Percentiles rank a stretch among this genome's conserved stretches.
phyloP scores from a whole-genome alignment of 2,797 vertebrate species.

The Eospalax fontanierii region DNA sequence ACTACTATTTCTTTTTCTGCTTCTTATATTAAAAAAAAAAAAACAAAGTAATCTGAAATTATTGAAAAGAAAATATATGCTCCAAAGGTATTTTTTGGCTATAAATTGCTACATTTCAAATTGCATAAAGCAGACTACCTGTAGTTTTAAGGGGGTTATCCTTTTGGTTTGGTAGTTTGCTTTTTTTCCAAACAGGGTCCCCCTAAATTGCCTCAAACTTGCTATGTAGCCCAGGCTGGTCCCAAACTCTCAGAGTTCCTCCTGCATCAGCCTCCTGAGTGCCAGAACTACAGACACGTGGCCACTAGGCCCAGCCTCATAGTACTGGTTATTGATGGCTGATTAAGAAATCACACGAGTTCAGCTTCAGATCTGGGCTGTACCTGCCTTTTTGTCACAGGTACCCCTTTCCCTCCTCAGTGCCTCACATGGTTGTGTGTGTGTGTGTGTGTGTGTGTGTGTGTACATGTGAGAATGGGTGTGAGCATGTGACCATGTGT shows the following conservation, averaged over 20 bases:
- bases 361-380: too few species aligned
- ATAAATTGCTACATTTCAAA: background rate
- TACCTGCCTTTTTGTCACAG: background rate
- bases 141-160: background rate
- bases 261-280: background rate
- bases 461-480: background rate
- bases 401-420: background rate
- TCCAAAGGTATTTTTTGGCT: background rate
- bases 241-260: background rate
- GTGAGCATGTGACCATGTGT: background rate
- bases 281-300: background rate
- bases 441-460: background rate
- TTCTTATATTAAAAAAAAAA: background rate
- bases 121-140: background rate
- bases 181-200: background rate
- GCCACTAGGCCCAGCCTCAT: too few species aligned
- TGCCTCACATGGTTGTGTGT: background rate
- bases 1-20: background rate
- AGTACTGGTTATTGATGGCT: background rate
- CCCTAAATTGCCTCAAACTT: background rate
- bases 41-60: constrained; percentile 53
- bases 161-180: background rate
- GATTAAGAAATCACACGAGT: background rate
- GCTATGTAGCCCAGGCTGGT: background rate
- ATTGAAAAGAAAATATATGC: background rate